Evolutionary conservation across 2,888 invertebrate species (phyloP).

Genomic region (Oscheius myriophilus): DNA sequence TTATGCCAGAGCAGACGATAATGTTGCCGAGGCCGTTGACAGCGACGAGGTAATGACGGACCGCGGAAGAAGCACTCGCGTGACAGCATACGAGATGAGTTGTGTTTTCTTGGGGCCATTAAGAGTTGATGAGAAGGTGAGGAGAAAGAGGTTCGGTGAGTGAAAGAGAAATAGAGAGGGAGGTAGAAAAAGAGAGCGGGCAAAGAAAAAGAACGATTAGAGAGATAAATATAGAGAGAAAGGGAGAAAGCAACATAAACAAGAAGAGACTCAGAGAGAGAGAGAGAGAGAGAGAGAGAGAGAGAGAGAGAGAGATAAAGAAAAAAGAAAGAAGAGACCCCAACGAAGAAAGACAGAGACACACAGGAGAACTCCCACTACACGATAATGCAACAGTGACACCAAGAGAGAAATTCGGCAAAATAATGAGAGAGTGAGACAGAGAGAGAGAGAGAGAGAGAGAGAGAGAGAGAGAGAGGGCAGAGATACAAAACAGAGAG

Average conservation of each 20-base stretch:
- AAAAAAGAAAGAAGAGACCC: too few relatives aligned
- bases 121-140: constrained; percentile 7
- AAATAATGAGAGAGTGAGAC: background rate
- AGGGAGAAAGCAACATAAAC: too few relatives aligned
- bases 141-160: constrained; percentile 15
- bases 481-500: too few relatives aligned
- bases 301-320: too few relatives aligned
- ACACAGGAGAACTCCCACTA: too few relatives aligned
- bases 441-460: constrained; percentile 22
- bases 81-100: constrained; percentile 24
- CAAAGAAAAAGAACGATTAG: too few relatives aligned
- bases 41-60: constrained; percentile 19
- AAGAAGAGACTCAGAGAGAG: too few relatives aligned
- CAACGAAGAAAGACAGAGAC: too few relatives aligned
- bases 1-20: constrained; percentile 30
- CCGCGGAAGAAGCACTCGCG: constrained; percentile 21
- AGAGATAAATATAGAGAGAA: too few relatives aligned
- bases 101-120: constrained; percentile 16
- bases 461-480: constrained; percentile 8
- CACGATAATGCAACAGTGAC: too few relatives aligned
- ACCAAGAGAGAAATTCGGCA: too few relatives aligned
- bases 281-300: too few relatives aligned
- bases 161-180: constrained; percentile 4
- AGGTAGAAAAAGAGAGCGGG: constrained; percentile 6
- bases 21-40: constrained; percentile 15